Evolutionary conservation across 2,888 invertebrate genomes (phyloP).

Genomic region (Spisula solida): DNA sequence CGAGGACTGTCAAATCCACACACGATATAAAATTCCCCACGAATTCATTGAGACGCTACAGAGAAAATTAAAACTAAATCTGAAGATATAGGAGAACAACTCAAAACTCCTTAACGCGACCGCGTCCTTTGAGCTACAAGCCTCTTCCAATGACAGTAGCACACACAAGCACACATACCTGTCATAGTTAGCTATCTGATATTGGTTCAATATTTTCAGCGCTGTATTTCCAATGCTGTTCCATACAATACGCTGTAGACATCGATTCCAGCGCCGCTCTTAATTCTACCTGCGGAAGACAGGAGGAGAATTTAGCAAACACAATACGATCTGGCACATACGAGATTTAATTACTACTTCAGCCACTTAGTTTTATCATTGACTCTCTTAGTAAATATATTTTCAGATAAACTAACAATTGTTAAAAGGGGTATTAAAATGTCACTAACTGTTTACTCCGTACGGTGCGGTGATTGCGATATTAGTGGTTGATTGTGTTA

Average conservation of each 20-base stretch:
- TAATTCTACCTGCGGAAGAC: constrained; percentile 38
- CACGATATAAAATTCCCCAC: constrained; percentile 9
- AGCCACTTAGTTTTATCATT: constrained; percentile 19
- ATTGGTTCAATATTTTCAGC: constrained; percentile 60
- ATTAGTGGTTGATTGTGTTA: background rate
- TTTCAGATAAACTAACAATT: constrained; percentile 18
- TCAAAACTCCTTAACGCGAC: constrained; percentile 5
- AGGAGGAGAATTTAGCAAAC: background rate
- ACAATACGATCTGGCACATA: background rate
- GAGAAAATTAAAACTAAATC: constrained; percentile 18
- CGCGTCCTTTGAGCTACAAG: constrained; percentile 19
- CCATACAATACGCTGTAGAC: constrained; percentile 11
- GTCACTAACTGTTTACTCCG: background rate
- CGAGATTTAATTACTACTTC: constrained; percentile 21
- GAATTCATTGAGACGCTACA: background rate
- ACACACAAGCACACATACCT: constrained; percentile 49
- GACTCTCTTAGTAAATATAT: constrained; percentile 30
- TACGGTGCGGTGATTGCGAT: background rate
- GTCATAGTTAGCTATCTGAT: constrained; percentile 54
- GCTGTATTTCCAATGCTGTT: constrained; percentile 22
- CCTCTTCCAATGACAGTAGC: constrained; percentile 10
- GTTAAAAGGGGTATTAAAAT: constrained; percentile 4
- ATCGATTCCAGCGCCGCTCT: constrained; percentile 35
- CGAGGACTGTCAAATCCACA: constrained; percentile 47
- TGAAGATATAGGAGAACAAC: background rate